These are phyloP conservation scores for Sula dactylatra DNA, from an alignment of 2,113 vertebrate genomes.

Conservation along the genomic window DNA sequence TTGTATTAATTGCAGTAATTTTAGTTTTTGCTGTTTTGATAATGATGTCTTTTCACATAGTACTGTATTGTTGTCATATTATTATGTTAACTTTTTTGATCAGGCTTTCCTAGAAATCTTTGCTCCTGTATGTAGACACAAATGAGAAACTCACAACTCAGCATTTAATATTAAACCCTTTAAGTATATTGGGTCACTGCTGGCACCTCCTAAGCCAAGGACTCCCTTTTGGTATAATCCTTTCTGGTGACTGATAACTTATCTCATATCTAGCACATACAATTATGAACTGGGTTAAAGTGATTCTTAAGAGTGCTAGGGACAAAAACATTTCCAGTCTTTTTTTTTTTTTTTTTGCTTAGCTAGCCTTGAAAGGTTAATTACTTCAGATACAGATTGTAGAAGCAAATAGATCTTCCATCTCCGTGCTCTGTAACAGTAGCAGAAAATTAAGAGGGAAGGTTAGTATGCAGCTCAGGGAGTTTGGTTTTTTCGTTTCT, in stretches of 20 bases:
- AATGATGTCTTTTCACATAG: background rate
- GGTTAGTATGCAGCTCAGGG: background rate
- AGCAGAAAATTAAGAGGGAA: background rate
- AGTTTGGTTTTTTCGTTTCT: background rate
- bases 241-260: background rate
- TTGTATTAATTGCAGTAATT: background rate
- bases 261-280: background rate
- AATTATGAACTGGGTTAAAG: background rate
- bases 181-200: background rate
- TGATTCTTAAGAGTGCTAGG: background rate
- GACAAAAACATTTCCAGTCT: background rate
- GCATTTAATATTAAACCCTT: background rate
- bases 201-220: background rate
- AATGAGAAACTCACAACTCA: background rate
- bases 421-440: background rate
- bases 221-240: background rate
- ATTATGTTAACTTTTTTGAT: background rate
- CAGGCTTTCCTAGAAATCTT: background rate
- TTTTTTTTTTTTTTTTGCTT: background rate
- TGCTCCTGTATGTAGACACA: background rate
- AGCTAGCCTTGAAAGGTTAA: background rate
- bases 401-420: background rate
- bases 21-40: slow-evolving; percentile 8
- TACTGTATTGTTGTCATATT: background rate
- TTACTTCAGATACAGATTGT: background rate